These are phyloP conservation scores for Echinarachnius parma DNA, from an alignment of 53 echinoderm and acorn worm genomes.

Conservation along the genomic window DNA sequence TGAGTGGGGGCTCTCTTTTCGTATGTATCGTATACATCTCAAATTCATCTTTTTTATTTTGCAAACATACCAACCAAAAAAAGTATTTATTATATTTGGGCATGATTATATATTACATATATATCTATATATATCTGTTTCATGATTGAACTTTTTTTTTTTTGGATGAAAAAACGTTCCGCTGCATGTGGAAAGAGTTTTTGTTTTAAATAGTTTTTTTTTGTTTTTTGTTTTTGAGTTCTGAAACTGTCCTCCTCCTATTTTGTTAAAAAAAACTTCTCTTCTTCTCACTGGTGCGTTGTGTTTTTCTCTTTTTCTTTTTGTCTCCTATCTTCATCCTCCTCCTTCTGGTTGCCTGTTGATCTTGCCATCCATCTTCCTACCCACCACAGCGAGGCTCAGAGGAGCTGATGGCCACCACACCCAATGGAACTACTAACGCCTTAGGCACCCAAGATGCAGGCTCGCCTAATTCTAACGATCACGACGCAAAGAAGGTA, in stretches of 20 bases:
- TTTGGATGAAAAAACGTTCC: slow-evolving; percentile 20
- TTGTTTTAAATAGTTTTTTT: no score
- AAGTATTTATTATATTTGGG: slow-evolving; percentile 40
- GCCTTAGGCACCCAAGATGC: slow-evolving; percentile 38
- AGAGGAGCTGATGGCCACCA: slow-evolving; percentile 41
- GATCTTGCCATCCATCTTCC: slow-evolving; percentile 3
- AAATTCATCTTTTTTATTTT: slow-evolving; percentile 21
- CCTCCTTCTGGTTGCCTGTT: slow-evolving; percentile 48
- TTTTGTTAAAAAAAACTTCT: slow-evolving; percentile 34
- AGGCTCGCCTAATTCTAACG: slow-evolving; percentile 45
- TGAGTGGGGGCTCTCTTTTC: slow-evolving; percentile 43
- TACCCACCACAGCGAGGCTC: slow-evolving; percentile 34
- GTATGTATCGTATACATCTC: slow-evolving; percentile 8
- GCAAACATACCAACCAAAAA: slow-evolving; percentile 19
- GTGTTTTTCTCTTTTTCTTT: slow-evolving; percentile 52
- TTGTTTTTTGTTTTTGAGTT: slow-evolving; percentile 24
- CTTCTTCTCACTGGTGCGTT: slow-evolving; percentile 53
- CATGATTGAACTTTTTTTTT: slow-evolving; percentile 32
- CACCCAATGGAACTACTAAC: slow-evolving; percentile 50
- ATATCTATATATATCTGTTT: slow-evolving; percentile 37
- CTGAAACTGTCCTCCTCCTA: slow-evolving; percentile 34
- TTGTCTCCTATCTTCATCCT: slow-evolving; percentile 44
- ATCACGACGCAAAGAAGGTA: slow-evolving; percentile 50
- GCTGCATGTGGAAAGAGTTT: slow-evolving; percentile 51
- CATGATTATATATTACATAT: slow-evolving; percentile 42